phyloP scores from a whole-genome alignment of 2,113 vertebrate species.

The Odontesthes bonariensis region DNA sequence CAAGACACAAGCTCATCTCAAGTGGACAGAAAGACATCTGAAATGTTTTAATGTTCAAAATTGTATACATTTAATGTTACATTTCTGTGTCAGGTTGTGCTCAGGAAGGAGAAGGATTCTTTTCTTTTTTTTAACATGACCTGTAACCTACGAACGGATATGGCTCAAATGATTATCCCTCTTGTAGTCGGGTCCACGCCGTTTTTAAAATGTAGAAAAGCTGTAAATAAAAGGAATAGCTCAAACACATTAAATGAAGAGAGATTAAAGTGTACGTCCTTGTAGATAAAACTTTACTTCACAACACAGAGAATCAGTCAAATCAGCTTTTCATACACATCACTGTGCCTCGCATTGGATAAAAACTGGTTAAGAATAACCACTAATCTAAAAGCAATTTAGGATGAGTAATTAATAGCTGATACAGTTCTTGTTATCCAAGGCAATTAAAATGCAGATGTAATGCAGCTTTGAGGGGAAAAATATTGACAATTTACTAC shows the following conservation, averaged over 20 bases:
- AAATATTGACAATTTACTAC: slow-evolving; percentile 24
- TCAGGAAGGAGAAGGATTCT: no score
- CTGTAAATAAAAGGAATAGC: no score
- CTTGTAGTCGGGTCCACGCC: neutral
- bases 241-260: neutral
- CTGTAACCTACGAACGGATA: no score
- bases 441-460: slow-evolving; percentile 9
- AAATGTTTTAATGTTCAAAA: no score
- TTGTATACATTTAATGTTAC: no score
- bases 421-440: slow-evolving; percentile 12
- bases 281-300: slow-evolving; percentile 51
- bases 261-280: neutral
- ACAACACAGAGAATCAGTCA: slow-evolving; percentile 36
- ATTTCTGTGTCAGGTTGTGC: no score
- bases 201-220: no score
- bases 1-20: no score
- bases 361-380: slow-evolving; percentile 28
- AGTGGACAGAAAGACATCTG: no score
- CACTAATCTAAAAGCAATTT: slow-evolving; percentile 39
- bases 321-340: slow-evolving; percentile 20
- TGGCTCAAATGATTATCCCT: neutral
- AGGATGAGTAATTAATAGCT: slow-evolving; percentile 13
- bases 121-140: no score
- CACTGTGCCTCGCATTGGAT: slow-evolving; percentile 13
- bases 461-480: slow-evolving; percentile 8